phyloP scores from a whole-genome alignment of 2,797 vertebrate species.

The Pipistrellus pipistrellus region DNA sequence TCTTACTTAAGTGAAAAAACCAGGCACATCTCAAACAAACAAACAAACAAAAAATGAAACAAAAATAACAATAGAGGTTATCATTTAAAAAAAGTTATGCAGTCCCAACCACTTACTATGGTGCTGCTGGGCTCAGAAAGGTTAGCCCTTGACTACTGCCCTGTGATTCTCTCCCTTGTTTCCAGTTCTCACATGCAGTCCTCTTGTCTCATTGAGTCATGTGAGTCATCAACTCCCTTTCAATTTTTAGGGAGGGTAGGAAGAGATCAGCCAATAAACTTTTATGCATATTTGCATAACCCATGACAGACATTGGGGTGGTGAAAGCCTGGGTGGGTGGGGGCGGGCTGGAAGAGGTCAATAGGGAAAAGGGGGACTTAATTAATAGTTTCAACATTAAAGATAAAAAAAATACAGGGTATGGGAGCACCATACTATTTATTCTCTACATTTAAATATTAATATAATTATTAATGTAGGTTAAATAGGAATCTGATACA shows the following conservation, averaged over 20 bases:
- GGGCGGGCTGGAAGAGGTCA: too few species aligned
- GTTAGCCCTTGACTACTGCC: neutral
- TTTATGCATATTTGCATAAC: too few species aligned
- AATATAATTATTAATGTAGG: neutral
- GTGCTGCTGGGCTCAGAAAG: neutral
- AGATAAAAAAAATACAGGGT: neutral
- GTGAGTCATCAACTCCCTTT: neutral
- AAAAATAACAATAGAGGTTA: neutral
- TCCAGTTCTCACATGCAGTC: neutral
- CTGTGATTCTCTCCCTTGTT: neutral
- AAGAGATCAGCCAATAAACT: too few species aligned
- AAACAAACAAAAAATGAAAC: neutral
- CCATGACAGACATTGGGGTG: too few species aligned
- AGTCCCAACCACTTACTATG: neutral
- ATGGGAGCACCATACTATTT: neutral
- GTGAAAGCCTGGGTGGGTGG: too few species aligned
- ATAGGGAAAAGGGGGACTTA: too few species aligned
- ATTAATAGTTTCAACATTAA: too few species aligned
- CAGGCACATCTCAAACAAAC: neutral
- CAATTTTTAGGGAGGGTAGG: neutral
- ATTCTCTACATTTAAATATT: neutral
- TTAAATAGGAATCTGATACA: neutral
- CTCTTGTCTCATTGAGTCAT: neutral
- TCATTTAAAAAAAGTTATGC: neutral
- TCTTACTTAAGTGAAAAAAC: slow-evolving; percentile 24